These are phyloP conservation scores for Aricia artaxerxes DNA, from an alignment of 2,888 invertebrate genomes.

Conservation along the genomic window DNA sequence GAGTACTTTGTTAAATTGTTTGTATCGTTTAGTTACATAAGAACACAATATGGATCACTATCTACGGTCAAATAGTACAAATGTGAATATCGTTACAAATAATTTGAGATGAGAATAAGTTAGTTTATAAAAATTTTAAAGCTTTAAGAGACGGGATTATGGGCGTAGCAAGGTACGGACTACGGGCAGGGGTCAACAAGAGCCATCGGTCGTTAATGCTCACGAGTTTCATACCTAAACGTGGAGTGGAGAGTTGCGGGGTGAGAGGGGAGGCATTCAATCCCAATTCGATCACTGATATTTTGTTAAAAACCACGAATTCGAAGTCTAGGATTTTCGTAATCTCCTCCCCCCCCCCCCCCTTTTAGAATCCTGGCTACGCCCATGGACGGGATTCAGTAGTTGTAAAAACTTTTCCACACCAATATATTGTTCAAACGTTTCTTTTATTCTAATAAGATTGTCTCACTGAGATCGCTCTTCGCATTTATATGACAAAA, in stretches of 20 bases:
- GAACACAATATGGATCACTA: conserved; percentile 3
- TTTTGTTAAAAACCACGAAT: too few relatives aligned
- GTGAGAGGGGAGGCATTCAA: too few relatives aligned
- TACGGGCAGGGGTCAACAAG: too few relatives aligned
- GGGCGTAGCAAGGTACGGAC: too few relatives aligned
- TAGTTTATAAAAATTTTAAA: not conserved
- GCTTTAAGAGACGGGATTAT: not conserved
- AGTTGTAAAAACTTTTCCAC: not conserved
- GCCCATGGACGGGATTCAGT: not conserved
- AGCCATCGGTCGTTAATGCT: too few relatives aligned
- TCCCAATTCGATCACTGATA: too few relatives aligned
- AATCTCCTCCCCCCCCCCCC: too few relatives aligned
- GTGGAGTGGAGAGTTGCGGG: too few relatives aligned
- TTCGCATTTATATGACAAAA: conserved; percentile 19
- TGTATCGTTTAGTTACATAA: not conserved
- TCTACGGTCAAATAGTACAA: conserved; percentile 8
- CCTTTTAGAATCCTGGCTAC: too few relatives aligned
- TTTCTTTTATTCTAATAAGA: not conserved
- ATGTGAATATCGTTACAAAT: conserved; percentile 11
- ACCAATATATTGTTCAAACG: not conserved
- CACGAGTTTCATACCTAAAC: too few relatives aligned
- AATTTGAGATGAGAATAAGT: not conserved
- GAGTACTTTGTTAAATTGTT: not conserved
- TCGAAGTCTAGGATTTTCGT: too few relatives aligned
- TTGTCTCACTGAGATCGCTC: not conserved